Conservation (phyloP, 2,113 vertebrate species). For the Platichthys flesus region DNA sequence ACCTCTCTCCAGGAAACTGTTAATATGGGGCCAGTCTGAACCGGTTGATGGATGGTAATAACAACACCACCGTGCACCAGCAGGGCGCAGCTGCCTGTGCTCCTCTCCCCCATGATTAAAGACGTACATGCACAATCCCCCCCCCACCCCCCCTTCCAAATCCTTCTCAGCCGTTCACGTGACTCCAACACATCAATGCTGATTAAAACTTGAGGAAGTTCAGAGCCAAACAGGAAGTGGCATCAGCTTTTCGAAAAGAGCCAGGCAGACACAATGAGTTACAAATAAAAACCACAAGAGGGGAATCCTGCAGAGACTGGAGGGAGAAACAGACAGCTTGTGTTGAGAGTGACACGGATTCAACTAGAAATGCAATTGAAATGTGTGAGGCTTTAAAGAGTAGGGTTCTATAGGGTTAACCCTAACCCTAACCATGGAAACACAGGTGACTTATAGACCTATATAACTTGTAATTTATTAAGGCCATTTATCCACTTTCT, state of each 20-base stretch:
- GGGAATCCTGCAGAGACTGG: background rate
- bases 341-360: no score
- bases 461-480: no score
- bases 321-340: background rate
- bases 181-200: no score
- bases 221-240: background rate
- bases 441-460: background rate
- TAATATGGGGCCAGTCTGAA: slow-evolving; percentile 69
- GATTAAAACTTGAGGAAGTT: no score
- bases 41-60: slow-evolving; percentile 60
- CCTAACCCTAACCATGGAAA: background rate
- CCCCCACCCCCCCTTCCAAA: background rate
- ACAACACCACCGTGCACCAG: slow-evolving; percentile 30
- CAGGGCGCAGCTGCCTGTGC: slow-evolving; percentile 31
- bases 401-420: no score
- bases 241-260: background rate
- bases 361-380: background rate
- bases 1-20: slow-evolving; percentile 28
- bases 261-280: background rate
- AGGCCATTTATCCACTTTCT: no score
- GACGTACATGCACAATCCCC: background rate
- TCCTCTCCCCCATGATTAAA: background rate
- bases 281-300: background rate
- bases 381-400: background rate
- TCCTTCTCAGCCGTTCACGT: background rate